These are phyloP conservation scores for Nebria brevicollis DNA, from an alignment of 2,888 invertebrate genomes.

Conservation along the genomic window DNA sequence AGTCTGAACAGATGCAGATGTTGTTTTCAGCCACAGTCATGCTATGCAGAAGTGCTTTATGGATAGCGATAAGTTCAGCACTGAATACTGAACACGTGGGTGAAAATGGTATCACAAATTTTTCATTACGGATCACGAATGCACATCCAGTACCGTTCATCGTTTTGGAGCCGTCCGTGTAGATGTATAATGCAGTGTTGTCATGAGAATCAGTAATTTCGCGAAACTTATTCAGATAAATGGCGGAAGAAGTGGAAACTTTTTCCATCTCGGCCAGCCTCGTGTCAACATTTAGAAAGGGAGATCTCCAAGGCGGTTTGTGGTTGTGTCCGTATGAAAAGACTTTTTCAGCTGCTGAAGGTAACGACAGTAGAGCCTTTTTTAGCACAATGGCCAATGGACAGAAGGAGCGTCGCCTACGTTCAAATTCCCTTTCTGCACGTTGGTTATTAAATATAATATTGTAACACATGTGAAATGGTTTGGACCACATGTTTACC, in stretches of 20 bases:
- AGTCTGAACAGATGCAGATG: too few relatives aligned
- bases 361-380: not conserved
- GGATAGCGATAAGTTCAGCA: not conserved
- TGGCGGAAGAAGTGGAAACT: too few relatives aligned
- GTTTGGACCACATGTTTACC: not conserved
- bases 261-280: too few relatives aligned
- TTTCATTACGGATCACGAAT: not conserved
- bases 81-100: not conserved
- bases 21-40: too few relatives aligned
- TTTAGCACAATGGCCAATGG: not conserved
- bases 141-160: not conserved
- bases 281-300: not conserved
- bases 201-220: not conserved
- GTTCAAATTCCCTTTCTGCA: not conserved
- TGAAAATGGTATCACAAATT: not conserved
- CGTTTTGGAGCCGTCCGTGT: constrained; percentile 15
- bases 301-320: not conserved
- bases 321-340: not conserved
- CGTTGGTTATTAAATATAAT: not conserved
- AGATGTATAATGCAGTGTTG: not conserved
- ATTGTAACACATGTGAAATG: not conserved
- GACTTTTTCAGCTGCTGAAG: not conserved
- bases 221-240: not conserved
- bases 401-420: not conserved
- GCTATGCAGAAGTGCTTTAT: not conserved